Evolutionary conservation across 2,797 vertebrate genomes (phyloP).

Genomic region (Gymnopithys bicolor): DNA sequence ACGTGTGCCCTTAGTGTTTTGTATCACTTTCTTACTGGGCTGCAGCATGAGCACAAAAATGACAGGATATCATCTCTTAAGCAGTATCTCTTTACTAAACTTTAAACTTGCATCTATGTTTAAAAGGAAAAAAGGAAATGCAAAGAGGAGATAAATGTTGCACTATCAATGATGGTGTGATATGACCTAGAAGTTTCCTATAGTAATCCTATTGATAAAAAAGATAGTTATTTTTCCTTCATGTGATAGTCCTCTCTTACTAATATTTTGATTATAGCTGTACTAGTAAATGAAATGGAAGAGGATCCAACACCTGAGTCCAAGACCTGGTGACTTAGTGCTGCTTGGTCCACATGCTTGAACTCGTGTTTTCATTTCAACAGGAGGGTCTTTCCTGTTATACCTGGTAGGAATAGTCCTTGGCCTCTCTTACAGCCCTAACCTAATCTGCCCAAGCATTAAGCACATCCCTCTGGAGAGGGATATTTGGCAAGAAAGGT

Average conservation of each 20-base stretch:
- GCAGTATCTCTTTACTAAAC: background rate
- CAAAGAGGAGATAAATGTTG: background rate
- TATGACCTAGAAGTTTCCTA: background rate
- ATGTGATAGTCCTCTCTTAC: background rate
- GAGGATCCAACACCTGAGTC: background rate
- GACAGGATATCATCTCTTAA: background rate
- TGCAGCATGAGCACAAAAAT: background rate
- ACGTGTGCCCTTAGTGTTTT: accelerated
- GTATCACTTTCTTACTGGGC: background rate
- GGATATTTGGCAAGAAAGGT: background rate
- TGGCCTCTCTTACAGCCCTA: background rate
- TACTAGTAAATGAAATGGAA: background rate
- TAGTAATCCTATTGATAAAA: background rate
- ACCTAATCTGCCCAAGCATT: background rate
- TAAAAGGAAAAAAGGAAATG: background rate
- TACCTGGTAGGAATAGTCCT: background rate
- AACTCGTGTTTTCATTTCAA: background rate
- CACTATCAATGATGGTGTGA: background rate
- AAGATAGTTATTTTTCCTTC: background rate
- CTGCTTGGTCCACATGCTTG: accelerated
- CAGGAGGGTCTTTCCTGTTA: background rate
- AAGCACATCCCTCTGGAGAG: background rate
- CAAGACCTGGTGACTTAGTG: background rate
- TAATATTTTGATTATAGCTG: background rate
- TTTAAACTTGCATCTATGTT: background rate